phyloP scores from a whole-genome alignment of 2,113 vertebrate species.

The Aphyosemion australe region DNA sequence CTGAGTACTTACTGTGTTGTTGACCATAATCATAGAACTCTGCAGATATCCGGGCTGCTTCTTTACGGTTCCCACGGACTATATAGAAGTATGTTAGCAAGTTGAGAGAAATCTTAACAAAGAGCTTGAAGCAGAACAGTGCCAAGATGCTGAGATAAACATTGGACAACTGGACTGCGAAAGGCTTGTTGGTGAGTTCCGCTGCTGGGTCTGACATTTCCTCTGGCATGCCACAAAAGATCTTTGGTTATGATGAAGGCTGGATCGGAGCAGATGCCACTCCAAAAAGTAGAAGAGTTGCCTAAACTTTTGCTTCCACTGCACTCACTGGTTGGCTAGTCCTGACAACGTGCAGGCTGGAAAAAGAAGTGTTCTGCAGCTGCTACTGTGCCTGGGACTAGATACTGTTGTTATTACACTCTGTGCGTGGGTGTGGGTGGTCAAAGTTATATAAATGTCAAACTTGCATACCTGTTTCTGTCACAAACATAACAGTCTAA shows the following conservation, averaged over 20 bases:
- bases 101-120: constrained; percentile 95
- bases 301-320: constrained; percentile 51
- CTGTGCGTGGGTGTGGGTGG: constrained; percentile 23
- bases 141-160: constrained; percentile 97
- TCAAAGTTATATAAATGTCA: constrained; percentile 11
- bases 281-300: constrained; percentile 63
- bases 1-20: constrained; percentile 84
- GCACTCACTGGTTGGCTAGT: constrained; percentile 38
- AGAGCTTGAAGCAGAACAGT: constrained; percentile 97
- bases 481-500: neutral
- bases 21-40: constrained; percentile 93
- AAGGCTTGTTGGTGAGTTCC: constrained; percentile 80
- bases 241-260: constrained; percentile 70
- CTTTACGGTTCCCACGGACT: constrained; percentile 93
- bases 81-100: constrained; percentile 96
- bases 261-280: constrained; percentile 82
- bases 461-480: neutral
- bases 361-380: constrained; percentile 60
- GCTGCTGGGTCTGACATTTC: constrained; percentile 67
- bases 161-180: constrained; percentile 89
- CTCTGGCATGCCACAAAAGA: constrained; percentile 42
- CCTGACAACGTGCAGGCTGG: constrained; percentile 54
- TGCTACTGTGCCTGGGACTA: constrained; percentile 62
- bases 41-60: constrained; percentile 93
- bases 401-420: constrained; percentile 37